Evolutionary conservation across 2,113 vertebrate genomes (phyloP), one percentile per base, ranked within the genome.

Genomic region (Thalassarche chlororhynchos): DNA sequence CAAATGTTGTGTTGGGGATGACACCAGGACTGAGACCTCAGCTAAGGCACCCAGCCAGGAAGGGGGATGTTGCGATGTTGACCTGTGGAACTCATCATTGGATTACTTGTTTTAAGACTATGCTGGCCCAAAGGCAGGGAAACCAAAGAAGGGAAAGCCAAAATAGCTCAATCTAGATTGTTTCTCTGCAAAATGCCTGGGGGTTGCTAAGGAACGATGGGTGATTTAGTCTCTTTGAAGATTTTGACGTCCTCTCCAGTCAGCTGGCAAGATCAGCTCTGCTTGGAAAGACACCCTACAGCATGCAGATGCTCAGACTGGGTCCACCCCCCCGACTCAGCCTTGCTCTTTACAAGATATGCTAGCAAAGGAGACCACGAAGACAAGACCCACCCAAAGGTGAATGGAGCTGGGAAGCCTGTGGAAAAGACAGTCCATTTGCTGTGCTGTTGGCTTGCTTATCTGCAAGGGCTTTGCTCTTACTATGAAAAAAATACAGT

Each of bases 1-100:
- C 10, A 79, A 51, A 44, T 12, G 3, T 2, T 10, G 4, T 4
- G 44, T 0, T 31, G 28, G 19, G 46, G 34, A 13, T 19, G 29
- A 36, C 58, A 18, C 8, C 44, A 68, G 46, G 7, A 5, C 12
- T 7, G 29, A 46, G 25, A 19, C 3, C 12, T n/a, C 15, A n/a
- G 16, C 3, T 1, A 8, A 29, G 17, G 78, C 29, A 60, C 25
- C 9, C 38, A 14, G 51, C 9, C 61, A 17, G 34, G 31, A 78
- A 86, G 28, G 6, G 17, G 21, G 25, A 13, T 42, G 38, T 14
- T 54, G 55, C 47, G 40, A 2, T 8, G 44, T 16, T 58, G 55
- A 19, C 34, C 5, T 62, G 38, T 12, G 46, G 25, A 14, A 9
- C 44, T 65, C 34, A 29, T 17, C 16, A 32, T 8, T 46, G 38